phyloP scores from a whole-genome alignment of 2,888 invertebrate genomes.

The Scrobipalpa atriplicella region DNA sequence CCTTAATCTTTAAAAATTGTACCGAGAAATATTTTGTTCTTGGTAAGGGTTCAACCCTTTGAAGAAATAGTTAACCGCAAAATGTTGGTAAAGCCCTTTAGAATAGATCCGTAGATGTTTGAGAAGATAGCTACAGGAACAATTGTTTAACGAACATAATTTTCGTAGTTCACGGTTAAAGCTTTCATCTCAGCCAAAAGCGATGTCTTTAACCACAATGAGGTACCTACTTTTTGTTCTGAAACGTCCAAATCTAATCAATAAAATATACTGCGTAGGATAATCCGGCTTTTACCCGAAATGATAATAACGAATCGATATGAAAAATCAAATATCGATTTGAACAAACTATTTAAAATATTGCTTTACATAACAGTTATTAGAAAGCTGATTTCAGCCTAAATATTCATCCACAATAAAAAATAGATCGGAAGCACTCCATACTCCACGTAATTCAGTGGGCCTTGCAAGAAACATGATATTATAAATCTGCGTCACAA shows the following conservation, averaged over 20 bases:
- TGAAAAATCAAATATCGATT: no score
- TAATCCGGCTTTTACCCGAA: no score
- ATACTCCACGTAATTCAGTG: no score
- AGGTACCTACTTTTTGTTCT: background rate
- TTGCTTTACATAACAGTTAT: no score
- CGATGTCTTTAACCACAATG: background rate
- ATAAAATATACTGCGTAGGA: no score
- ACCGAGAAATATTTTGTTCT: background rate
- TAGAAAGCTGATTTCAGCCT: no score
- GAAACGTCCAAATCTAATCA: background rate
- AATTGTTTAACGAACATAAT: background rate
- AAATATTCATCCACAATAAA: no score
- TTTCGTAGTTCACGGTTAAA: background rate
- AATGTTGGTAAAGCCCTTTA: conserved; percentile 5
- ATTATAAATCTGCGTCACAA: conserved; percentile 12
- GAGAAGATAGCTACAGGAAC: conserved; percentile 5
- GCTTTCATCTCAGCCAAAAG: no score
- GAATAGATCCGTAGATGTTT: background rate
- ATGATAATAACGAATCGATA: no score
- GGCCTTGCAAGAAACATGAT: background rate
- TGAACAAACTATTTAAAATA: no score
- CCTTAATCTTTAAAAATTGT: background rate
- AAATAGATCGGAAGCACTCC: no score
- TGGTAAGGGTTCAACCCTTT: background rate
- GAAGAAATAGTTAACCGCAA: background rate